Evolutionary conservation across 2,113 vertebrate genomes (phyloP).

Genomic region (Pao palembangensis): DNA sequence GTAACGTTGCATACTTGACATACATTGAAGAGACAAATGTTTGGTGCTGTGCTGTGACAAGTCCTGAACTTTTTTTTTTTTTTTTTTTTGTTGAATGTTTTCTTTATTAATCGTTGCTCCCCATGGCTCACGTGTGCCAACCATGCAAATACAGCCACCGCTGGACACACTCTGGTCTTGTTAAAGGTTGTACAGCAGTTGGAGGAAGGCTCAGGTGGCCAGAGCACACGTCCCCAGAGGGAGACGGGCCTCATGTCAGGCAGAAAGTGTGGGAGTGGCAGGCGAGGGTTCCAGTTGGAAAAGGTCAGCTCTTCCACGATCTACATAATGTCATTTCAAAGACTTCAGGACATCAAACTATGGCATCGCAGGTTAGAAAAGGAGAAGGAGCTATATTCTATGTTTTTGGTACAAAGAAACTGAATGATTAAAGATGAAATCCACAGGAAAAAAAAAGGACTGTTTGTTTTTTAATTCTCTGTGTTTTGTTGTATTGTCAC

Average conservation of each 20-base stretch:
- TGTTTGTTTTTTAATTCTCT: too few relatives aligned
- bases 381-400: not conserved
- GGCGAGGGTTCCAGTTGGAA: constrained; percentile 56
- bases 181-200: constrained; percentile 35
- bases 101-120: constrained; percentile 3
- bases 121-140: constrained; percentile 14
- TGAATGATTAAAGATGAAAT: too few relatives aligned
- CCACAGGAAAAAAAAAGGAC: too few relatives aligned
- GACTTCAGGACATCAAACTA: constrained; percentile 35
- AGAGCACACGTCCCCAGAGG: constrained; percentile 52
- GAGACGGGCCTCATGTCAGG: constrained; percentile 47
- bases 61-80: not conserved
- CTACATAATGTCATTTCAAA: constrained; percentile 28
- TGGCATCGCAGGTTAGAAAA: constrained; percentile 8
- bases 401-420: too few relatives aligned
- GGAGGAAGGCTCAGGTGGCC: constrained; percentile 62
- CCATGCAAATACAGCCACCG: constrained; percentile 45
- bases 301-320: constrained; percentile 58
- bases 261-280: constrained; percentile 61
- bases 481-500: too few relatives aligned
- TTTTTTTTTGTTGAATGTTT: not conserved
- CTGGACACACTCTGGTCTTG: constrained; percentile 32
- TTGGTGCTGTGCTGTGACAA: not conserved
- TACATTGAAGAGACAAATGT: constrained; percentile 5
- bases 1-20: constrained; percentile 8